A percentile compares a stretch with the other conserved stretches of the same genome.
Evolutionary conservation across 2,113 vertebrate species (phyloP).

Genomic region (Holacanthus passer): DNA sequence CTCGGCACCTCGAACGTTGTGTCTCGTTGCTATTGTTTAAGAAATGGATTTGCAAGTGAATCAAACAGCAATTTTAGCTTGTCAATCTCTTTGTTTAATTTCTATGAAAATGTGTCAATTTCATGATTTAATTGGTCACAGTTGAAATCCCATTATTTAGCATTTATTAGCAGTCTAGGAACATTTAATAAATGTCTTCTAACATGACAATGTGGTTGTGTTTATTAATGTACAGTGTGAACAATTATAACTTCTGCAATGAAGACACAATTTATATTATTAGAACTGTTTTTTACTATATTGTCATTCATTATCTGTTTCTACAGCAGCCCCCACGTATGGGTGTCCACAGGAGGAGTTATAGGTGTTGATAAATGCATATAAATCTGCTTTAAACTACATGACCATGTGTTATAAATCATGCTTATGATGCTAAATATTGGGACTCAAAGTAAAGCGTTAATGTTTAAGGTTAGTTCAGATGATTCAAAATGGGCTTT

Average conservation of each 20-base stretch:
- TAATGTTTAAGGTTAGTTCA: background rate
- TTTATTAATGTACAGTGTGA: background rate
- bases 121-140: background rate
- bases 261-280: background rate
- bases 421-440: background rate
- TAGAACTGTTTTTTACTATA: background rate
- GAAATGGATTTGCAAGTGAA: background rate
- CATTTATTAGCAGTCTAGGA: background rate
- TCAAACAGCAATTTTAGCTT: background rate
- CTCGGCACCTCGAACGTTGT: conserved; percentile 23
- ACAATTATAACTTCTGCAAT: background rate
- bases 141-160: background rate
- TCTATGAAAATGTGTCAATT: background rate
- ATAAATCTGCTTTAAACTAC: background rate
- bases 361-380: background rate
- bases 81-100: background rate
- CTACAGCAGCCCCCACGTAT: too few species aligned
- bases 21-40: conserved; percentile 10
- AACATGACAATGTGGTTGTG: background rate
- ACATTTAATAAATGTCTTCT: background rate
- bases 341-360: background rate
- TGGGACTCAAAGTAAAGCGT: background rate
- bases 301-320: background rate
- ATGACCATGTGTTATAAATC: background rate
- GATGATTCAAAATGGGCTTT: background rate